Conservation (phyloP, 2,797 vertebrate species). For the Sebastes miniatus region DNA sequence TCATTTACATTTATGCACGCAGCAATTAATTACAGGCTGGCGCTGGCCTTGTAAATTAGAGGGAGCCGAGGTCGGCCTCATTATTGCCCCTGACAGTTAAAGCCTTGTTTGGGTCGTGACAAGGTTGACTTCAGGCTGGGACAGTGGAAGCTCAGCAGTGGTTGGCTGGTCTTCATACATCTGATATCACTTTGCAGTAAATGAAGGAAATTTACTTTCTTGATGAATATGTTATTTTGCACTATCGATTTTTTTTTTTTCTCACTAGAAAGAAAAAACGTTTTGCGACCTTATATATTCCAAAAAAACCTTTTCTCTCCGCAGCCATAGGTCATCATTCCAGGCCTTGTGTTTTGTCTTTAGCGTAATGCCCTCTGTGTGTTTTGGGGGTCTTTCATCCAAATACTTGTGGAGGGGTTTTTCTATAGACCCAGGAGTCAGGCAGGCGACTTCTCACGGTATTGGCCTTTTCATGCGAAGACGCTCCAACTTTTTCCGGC, state of each 20-base stretch:
- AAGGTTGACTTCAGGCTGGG: conserved; percentile 53
- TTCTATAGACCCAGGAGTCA: conserved; percentile 58
- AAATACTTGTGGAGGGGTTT: conserved; percentile 37
- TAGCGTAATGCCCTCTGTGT: conserved; percentile 25
- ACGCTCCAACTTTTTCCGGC: conserved; percentile 62
- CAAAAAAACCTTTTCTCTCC: neutral
- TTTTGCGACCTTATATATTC: neutral
- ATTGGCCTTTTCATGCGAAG: conserved; percentile 71
- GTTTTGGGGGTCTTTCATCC: conserved; percentile 54
- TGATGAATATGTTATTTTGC: conserved; percentile 34
- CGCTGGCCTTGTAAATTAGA: conserved; percentile 76
- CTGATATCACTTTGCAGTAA: conserved; percentile 49
- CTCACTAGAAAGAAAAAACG: neutral
- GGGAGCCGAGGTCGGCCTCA: conserved; percentile 65
- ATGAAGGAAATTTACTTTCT: conserved; percentile 9
- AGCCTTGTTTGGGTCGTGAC: conserved; percentile 72
- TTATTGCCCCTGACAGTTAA: conserved; percentile 76
- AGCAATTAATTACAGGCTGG: conserved; percentile 77
- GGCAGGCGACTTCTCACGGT: conserved; percentile 69
- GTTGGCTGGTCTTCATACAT: conserved; percentile 28
- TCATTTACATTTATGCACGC: conserved; percentile 80
- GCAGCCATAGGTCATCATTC: conserved; percentile 15
- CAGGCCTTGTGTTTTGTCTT: conserved; percentile 43
- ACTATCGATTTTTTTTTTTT: neutral
- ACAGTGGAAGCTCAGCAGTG: conserved; percentile 10